Conservation (phyloP, 2,888 invertebrate genomes). For the Drosophila meridiana region DNA sequence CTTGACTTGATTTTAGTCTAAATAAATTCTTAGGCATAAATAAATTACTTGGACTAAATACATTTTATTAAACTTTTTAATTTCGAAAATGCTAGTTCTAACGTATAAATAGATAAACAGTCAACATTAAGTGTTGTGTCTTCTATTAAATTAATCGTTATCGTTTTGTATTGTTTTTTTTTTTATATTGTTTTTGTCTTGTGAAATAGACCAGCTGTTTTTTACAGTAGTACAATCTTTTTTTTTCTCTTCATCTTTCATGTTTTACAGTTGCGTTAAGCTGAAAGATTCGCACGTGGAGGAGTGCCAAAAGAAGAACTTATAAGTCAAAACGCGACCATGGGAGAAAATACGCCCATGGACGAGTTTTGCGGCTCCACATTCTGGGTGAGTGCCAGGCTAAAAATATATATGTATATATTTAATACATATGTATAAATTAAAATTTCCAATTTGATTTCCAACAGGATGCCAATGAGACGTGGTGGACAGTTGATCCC, state of each 20-base stretch:
- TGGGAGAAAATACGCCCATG: constrained; percentile 86
- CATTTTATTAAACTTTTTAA: background rate
- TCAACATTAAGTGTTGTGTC: background rate
- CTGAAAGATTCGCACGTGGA: constrained; percentile 37
- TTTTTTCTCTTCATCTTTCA: constrained; percentile 23
- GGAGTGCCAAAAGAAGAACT: constrained; percentile 18
- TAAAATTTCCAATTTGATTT: constrained; percentile 12
- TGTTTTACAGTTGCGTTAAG: constrained; percentile 32
- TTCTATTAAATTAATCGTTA: constrained; percentile 30
- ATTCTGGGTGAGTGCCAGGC: constrained; percentile 90
- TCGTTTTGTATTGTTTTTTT: constrained; percentile 10
- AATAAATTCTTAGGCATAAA: background rate
- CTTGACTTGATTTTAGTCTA: background rate
- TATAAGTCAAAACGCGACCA: constrained; percentile 39
- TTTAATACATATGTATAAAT: background rate
- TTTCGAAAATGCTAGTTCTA: background rate
- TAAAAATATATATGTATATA: background rate
- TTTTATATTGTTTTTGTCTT: constrained; percentile 39
- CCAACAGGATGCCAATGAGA: constrained; percentile 90
- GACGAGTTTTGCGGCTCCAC: constrained; percentile 91
- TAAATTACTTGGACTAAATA: too few relatives aligned
- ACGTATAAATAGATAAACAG: constrained; percentile 3
- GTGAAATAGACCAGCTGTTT: constrained; percentile 50
- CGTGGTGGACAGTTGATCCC: constrained; percentile 93
- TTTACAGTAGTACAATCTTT: constrained; percentile 26